Conservation (phyloP, 2,113 vertebrate genomes). For the Morphnarchus princeps region DNA sequence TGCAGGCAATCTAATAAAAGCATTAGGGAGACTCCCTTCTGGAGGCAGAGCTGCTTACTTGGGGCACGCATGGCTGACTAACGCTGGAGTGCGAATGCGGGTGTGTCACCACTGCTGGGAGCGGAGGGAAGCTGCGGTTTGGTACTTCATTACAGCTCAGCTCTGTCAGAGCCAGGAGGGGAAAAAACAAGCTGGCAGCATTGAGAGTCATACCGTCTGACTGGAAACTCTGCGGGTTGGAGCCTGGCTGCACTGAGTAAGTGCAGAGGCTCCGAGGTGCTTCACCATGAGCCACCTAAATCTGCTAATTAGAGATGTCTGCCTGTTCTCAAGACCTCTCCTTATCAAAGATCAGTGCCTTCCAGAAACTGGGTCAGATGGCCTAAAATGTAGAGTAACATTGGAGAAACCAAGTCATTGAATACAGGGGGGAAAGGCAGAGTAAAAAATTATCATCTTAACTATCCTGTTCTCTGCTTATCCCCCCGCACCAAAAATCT, state of each 20-base stretch:
- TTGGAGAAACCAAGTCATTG: neutral
- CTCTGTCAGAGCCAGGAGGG: neutral
- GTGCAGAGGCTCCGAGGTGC: neutral
- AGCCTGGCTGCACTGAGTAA: neutral
- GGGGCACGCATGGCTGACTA: neutral
- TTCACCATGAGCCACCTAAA: neutral
- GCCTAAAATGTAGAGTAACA: neutral
- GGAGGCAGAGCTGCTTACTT: neutral
- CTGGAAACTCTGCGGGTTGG: neutral
- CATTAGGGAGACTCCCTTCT: neutral
- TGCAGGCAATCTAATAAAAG: neutral
- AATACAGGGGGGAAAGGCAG: neutral
- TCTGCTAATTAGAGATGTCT: neutral
- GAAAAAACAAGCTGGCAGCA: neutral
- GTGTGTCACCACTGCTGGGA: neutral
- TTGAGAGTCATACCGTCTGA: neutral
- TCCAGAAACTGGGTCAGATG: neutral
- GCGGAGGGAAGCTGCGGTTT: neutral
- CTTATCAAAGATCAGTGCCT: neutral
- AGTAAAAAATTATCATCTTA: neutral
- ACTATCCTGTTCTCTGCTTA: neutral
- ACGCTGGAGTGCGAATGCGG: neutral
- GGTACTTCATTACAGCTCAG: neutral
- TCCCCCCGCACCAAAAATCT: neutral
- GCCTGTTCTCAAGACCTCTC: neutral